phyloP scores from a whole-genome alignment of 2,797 vertebrate genomes.

The Scomberomorus guttatus region DNA sequence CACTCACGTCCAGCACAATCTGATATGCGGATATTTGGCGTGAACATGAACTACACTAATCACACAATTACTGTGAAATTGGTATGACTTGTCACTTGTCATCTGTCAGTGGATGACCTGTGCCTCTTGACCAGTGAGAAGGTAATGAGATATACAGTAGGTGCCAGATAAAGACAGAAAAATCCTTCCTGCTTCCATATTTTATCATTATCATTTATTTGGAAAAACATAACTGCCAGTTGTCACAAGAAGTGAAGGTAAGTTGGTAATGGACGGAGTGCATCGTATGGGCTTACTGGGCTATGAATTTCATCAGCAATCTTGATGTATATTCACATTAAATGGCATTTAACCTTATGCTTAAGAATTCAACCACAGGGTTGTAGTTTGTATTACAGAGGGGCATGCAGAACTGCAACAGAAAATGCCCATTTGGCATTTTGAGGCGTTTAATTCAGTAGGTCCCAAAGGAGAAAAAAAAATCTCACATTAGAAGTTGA shows the following conservation, averaged over 20 bases:
- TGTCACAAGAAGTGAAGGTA: constrained; percentile 57
- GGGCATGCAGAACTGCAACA: background rate
- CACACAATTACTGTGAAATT: constrained; percentile 50
- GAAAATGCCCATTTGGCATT: constrained; percentile 34
- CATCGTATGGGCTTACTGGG: constrained; percentile 11
- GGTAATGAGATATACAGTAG: constrained; percentile 47
- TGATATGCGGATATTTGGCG: background rate
- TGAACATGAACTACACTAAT: constrained; percentile 41
- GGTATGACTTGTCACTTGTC: constrained; percentile 39
- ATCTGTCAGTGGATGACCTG: constrained; percentile 44
- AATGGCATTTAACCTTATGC: constrained; percentile 20
- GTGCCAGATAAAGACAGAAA: constrained; percentile 15
- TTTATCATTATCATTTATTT: no score
- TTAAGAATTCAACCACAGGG: constrained; percentile 9
- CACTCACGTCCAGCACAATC: constrained; percentile 27
- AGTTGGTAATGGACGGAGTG: constrained; percentile 39
- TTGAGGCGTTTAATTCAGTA: constrained; percentile 38
- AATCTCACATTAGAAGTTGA: constrained; percentile 43
- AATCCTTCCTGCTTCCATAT: constrained; percentile 16
- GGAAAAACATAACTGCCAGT: constrained; percentile 28
- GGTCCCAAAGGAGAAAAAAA: constrained; percentile 15
- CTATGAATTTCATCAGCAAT: constrained; percentile 26
- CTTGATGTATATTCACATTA: constrained; percentile 17
- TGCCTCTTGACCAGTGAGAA: constrained; percentile 36
- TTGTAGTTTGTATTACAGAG: constrained; percentile 9